phyloP scores from a whole-genome alignment of 2,888 invertebrate genomes.

The Phragmatobia fuliginosa region DNA sequence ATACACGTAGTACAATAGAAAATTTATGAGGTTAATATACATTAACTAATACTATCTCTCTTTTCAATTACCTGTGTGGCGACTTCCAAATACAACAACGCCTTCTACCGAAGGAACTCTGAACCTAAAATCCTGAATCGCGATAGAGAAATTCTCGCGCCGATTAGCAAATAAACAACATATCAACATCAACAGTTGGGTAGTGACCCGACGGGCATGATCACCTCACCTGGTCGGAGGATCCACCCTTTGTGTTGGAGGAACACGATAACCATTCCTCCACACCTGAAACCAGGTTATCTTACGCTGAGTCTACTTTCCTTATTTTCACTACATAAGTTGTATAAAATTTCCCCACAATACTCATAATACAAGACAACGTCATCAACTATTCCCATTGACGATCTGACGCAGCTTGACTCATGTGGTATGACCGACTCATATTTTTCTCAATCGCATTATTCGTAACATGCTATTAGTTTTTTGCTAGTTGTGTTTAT shows the following conservation, averaged over 20 bases:
- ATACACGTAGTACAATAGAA: background rate
- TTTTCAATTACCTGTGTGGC: no score
- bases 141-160: no score
- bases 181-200: no score
- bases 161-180: no score
- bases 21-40: background rate
- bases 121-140: no score
- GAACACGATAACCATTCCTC: no score
- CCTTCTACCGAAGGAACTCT: no score
- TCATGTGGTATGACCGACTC: conserved; percentile 12
- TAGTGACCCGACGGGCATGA: no score
- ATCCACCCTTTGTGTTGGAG: no score
- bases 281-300: background rate
- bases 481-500: conserved; percentile 10
- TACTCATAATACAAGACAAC: background rate
- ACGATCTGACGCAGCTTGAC: conserved; percentile 1
- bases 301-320: background rate
- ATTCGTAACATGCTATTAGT: conserved; percentile 6
- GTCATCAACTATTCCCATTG: conserved; percentile 9
- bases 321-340: conserved; percentile 1
- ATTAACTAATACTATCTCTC: background rate
- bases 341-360: background rate
- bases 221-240: no score
- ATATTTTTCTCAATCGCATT: conserved; percentile 4
- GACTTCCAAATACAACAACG: no score